These are phyloP conservation scores for Drosophila tripunctata DNA, from an alignment of 2,888 invertebrate species.

Conservation along the genomic window DNA sequence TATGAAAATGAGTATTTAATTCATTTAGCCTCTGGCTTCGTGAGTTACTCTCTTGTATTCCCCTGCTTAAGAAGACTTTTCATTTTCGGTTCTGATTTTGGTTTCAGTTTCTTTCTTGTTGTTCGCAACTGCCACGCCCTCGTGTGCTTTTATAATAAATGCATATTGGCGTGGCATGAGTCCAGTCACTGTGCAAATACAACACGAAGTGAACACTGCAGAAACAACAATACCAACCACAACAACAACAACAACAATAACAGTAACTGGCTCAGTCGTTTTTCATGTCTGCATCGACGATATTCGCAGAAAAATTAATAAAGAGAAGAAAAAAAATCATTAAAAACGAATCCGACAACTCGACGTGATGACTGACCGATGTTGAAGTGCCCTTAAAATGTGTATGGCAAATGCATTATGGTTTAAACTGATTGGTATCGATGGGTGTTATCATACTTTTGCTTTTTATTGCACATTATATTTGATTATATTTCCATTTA, in stretches of 20 bases:
- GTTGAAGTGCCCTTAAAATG: slow-evolving; percentile 35
- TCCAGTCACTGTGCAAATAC: slow-evolving; percentile 52
- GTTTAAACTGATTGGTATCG: slow-evolving; percentile 37
- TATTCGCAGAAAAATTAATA: slow-evolving; percentile 36
- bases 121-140: slow-evolving; percentile 26
- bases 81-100: slow-evolving; percentile 12
- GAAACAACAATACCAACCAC: slow-evolving; percentile 1
- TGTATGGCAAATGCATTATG: slow-evolving; percentile 39
- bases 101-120: slow-evolving; percentile 20
- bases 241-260: slow-evolving; percentile 5
- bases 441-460: slow-evolving; percentile 18
- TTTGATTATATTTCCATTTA: slow-evolving; percentile 13
- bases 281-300: slow-evolving; percentile 16
- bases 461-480: slow-evolving; percentile 13
- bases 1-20: background rate
- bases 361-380: slow-evolving; percentile 31
- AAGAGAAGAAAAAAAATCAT: slow-evolving; percentile 1
- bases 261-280: slow-evolving; percentile 12
- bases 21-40: background rate
- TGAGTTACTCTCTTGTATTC: background rate
- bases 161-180: slow-evolving; percentile 58
- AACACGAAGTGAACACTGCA: slow-evolving; percentile 15
- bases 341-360: slow-evolving; percentile 15
- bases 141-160: slow-evolving; percentile 46
- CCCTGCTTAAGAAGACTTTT: slow-evolving; percentile 19